These are phyloP conservation scores for Priocnemis perturbator DNA, from an alignment of 2,888 invertebrate species.

Conservation along the genomic window DNA sequence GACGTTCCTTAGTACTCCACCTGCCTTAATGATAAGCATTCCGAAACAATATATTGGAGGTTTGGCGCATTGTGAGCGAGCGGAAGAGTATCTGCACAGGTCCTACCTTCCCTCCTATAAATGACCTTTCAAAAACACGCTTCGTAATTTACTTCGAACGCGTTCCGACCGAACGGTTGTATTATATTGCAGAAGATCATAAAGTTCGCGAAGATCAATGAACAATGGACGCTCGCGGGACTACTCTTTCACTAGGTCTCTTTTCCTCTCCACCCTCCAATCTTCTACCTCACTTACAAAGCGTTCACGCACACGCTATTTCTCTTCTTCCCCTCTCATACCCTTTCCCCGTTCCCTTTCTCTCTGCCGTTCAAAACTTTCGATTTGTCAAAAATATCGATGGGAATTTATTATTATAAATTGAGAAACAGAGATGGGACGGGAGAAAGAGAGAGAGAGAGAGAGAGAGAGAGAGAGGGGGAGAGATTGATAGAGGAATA, in stretches of 20 bases:
- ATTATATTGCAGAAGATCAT: constrained; percentile 36
- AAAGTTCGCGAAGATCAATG: constrained; percentile 50
- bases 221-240: constrained; percentile 39
- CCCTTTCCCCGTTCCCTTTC: neutral
- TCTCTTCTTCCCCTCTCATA: constrained; percentile 8
- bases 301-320: constrained; percentile 9
- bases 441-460: too few species aligned
- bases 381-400: too few species aligned
- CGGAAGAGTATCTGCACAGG: neutral
- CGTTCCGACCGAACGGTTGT: constrained; percentile 24
- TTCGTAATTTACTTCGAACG: constrained; percentile 21
- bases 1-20: constrained; percentile 5
- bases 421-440: constrained; percentile 11
- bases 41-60: neutral
- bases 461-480: too few species aligned
- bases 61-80: neutral
- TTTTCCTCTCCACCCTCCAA: neutral
- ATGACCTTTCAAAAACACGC: constrained; percentile 31
- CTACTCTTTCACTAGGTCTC: neutral
- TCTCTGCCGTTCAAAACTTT: too few species aligned
- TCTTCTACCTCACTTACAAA: constrained; percentile 24
- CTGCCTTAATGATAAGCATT: neutral
- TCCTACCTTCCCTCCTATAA: too few species aligned
- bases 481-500: neutral
- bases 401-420: too few species aligned